A percentile compares a stretch with the other conserved stretches of the same genome.
These are phyloP conservation scores for Phalacrocorax brasilianus DNA, from an alignment of 2,113 vertebrate genomes.

Conservation along the genomic window DNA sequence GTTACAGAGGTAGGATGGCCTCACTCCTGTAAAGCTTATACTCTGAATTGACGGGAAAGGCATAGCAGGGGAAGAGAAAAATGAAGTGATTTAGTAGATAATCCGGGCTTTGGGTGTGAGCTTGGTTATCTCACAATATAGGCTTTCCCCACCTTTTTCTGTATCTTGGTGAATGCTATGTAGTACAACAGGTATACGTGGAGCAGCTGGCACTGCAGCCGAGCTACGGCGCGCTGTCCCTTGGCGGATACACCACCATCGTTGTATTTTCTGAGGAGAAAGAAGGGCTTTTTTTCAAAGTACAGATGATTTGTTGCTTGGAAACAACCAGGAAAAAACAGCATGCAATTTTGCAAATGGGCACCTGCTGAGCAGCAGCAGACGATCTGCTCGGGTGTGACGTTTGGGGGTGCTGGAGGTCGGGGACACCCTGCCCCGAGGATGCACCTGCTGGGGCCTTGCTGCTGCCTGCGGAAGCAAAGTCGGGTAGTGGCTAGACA, in stretches of 20 bases:
- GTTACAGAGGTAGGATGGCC: no score
- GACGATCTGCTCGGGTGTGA: rapidly evolving
- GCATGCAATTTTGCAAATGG: rapidly evolving
- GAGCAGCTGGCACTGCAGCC: background rate
- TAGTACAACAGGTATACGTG: rapidly evolving
- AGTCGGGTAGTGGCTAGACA: no score
- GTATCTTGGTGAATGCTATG: rapidly evolving
- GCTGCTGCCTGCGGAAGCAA: background rate
- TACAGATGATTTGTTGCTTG: background rate
- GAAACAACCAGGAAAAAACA: background rate
- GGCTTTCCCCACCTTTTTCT: rapidly evolving
- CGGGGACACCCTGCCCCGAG: rapidly evolving
- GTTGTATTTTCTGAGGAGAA: background rate
- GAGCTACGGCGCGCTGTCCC: rapidly evolving
- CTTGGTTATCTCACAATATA: rapidly evolving
- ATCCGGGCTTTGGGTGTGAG: rapidly evolving
- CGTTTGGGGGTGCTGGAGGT: rapidly evolving
- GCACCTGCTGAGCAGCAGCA: background rate
- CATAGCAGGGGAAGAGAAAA: rapidly evolving
- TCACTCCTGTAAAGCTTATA: rapidly evolving
- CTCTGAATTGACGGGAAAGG: rapidly evolving
- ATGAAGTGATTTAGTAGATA: rapidly evolving
- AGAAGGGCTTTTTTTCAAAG: background rate
- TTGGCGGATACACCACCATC: rapidly evolving
- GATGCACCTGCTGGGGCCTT: rapidly evolving